Evolutionary conservation across 2,113 vertebrate species (phyloP).

Genomic region (Sander vitreus): DNA sequence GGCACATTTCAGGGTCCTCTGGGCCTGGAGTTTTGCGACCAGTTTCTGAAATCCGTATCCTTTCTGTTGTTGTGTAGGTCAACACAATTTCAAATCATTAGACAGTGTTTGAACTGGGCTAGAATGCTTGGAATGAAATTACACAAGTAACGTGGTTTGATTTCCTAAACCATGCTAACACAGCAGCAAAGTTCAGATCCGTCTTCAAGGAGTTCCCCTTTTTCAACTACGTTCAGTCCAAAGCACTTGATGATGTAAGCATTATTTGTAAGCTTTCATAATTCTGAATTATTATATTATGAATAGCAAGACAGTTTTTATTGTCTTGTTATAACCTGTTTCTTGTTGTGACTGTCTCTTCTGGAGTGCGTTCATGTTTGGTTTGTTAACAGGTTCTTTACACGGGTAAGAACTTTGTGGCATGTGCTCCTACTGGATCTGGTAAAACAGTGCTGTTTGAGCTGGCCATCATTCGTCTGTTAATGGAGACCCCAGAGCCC

Average conservation of each 20-base stretch:
- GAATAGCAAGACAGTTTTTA: background rate
- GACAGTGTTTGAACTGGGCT: background rate
- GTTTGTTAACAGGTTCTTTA: conserved; percentile 91
- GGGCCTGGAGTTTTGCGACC: conserved; percentile 85
- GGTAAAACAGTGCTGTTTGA: conserved; percentile 98
- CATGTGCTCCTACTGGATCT: conserved; percentile 96
- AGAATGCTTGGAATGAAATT: conserved; percentile 16
- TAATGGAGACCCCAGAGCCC: conserved; percentile 92
- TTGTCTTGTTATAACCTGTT: conserved; percentile 3
- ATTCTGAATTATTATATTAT: background rate
- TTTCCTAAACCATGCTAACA: conserved; percentile 82
- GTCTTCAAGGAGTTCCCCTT: conserved; percentile 97
- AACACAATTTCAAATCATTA: background rate
- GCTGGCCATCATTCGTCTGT: conserved; percentile 92
- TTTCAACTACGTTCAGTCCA: conserved; percentile 98
- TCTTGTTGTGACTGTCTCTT: background rate
- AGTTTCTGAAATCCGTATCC: conserved; percentile 99
- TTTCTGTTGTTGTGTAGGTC: conserved; percentile 73
- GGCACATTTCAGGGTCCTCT: conserved; percentile 80
- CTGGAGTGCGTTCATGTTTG: conserved; percentile 19
- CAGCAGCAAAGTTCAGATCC: conserved; percentile 91
- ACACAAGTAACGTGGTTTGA: conserved; percentile 11
- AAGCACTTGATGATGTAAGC: conserved; percentile 97
- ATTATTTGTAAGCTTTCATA: conserved; percentile 21
- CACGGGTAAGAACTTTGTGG: conserved; percentile 93